Percentiles rank a stretch among this genome's conserved stretches.
Conservation (phyloP, 2,888 invertebrate species). For the Cephus runcator region DNA sequence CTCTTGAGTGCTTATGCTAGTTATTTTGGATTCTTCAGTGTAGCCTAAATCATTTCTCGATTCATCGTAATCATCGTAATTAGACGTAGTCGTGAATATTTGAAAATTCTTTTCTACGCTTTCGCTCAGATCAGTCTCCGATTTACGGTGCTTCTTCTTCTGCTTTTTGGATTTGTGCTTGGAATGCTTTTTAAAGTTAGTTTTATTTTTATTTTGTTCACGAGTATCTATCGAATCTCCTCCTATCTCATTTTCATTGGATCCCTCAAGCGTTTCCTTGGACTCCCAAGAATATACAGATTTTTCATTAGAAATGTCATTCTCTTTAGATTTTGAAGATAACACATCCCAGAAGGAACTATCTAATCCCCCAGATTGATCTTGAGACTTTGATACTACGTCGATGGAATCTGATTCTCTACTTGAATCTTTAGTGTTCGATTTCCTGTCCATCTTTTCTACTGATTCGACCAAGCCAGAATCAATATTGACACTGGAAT, state of each 20-base stretch:
- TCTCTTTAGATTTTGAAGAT: conserved; percentile 6
- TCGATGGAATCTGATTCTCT: not conserved
- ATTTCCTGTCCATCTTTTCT: conserved; percentile 11
- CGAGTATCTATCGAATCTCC: not conserved
- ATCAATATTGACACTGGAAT: conserved; percentile 25
- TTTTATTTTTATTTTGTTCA: too few relatives aligned
- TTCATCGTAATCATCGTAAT: not conserved
- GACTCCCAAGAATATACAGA: not conserved
- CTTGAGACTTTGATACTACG: not conserved
- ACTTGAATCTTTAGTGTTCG: not conserved
- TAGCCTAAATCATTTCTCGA: not conserved
- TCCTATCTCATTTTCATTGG: not conserved
- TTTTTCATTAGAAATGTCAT: not conserved
- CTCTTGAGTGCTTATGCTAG: not conserved
- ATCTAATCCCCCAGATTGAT: not conserved
- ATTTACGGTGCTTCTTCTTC: not conserved
- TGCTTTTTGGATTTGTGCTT: conserved; percentile 8
- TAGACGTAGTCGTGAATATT: not conserved
- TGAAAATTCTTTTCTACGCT: not conserved
- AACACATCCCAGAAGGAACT: not conserved
- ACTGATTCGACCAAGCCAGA: conserved; percentile 31
- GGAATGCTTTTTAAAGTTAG: too few relatives aligned
- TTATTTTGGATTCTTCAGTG: not conserved
- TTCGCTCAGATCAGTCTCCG: not conserved
- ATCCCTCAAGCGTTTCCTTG: not conserved